These are phyloP conservation scores for Apteryx mantelli DNA, from an alignment of 2,113 vertebrate species.

Conservation along the genomic window DNA sequence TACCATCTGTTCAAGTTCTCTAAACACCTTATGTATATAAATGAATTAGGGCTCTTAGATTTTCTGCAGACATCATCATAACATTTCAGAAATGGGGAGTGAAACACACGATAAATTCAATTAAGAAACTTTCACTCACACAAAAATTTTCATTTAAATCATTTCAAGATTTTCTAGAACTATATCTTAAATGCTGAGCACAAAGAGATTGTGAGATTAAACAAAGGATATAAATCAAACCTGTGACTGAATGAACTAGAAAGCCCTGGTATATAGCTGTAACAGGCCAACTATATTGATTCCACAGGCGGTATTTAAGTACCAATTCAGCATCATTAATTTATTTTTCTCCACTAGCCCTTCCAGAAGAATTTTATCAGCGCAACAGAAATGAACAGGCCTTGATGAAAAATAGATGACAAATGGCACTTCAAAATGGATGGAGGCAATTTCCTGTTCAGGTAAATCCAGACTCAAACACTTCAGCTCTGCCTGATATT, in stretches of 20 bases:
- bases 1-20: background rate
- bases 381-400: constrained; percentile 14
- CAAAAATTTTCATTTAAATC: background rate
- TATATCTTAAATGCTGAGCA: background rate
- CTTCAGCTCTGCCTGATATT: constrained; percentile 19
- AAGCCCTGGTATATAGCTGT: background rate
- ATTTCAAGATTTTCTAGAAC: background rate
- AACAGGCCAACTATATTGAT: background rate
- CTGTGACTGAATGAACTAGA: background rate
- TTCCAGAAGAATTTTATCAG: constrained; percentile 5
- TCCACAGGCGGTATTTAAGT: background rate
- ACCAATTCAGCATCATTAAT: background rate
- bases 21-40: background rate
- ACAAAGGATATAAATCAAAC: background rate
- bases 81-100: background rate
- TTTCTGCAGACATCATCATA: background rate
- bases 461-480: constrained; percentile 7
- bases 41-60: background rate
- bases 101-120: background rate
- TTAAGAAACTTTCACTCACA: background rate
- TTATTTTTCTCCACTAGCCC: background rate
- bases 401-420: constrained; percentile 37
- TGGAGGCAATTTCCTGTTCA: constrained; percentile 15
- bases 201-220: background rate
- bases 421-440: constrained; percentile 40